Base-by-base conservation (phyloP, 1,140 invertebrate species). In the Bombus sibiricus region DNA sequence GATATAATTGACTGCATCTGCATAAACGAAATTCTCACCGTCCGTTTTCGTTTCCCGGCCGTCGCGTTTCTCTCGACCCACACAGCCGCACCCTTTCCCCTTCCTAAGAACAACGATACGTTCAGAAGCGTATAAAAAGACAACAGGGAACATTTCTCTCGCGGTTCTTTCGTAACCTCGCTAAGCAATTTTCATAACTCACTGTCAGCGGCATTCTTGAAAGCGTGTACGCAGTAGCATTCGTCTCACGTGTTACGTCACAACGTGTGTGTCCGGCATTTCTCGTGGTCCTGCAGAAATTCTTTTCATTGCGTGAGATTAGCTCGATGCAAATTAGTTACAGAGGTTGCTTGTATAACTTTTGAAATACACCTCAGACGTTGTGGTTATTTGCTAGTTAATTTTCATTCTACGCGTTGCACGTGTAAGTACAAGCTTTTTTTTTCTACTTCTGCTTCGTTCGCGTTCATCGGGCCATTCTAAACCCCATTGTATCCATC, bases 11-110 rank as follows among this genome's bases (percentile, higher is more conserved):
- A 73, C 66, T 53, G 66, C 72, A 88, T 89, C 86, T 88, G 84
- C 86, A 90, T 90, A 90, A 91, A 86, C 80, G 89, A 69, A 83
- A 88, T 87, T 89, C 88, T 75, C 81, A 59, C 22, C 64, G 9
- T 9, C 0, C 18, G 37, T 9, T 64, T 69, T 62, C 69, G 47
- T 34, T 88, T 53, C 75, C 32, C 59, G 37, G 6, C 12, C 25
- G 34, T 69, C 18, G 68, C 22, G 18, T 12, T 12, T 5, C 10
- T 37, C 68, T 37, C 68, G 34, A 12, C 25, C 25, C 47, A 53
- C 18, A 22, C 5, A 53, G 6, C 47, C 47, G 47, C 47, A 0
- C 47, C 18, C 47, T 53, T 53, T 53, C 47, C 47, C 47, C 18
- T 53, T 53, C 47, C 18, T 53, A 53, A 53, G 47, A 53, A 53